phyloP scores from a whole-genome alignment of 1,140 invertebrate species.

The Heliconius congener region DNA sequence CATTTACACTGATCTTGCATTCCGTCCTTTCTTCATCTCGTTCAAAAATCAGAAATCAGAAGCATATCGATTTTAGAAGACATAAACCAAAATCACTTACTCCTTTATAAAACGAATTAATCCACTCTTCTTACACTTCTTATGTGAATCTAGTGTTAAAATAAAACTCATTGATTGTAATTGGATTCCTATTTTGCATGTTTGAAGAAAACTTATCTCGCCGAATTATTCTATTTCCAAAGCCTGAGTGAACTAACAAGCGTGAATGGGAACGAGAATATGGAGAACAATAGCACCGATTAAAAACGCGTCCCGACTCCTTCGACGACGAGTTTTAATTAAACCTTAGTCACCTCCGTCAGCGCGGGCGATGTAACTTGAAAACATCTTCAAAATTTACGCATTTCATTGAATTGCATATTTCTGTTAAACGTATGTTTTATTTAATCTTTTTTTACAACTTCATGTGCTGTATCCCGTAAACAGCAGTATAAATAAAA shows the following conservation, averaged over 20 bases:
- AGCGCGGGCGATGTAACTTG: not conserved
- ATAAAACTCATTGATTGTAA: not conserved
- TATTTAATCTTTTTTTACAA: too few relatives aligned
- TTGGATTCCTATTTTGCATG: constrained; percentile 1
- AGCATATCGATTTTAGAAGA: too few relatives aligned
- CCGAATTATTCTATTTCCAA: not conserved
- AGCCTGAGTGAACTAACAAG: not conserved
- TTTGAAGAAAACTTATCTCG: not conserved
- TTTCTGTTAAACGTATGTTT: too few relatives aligned
- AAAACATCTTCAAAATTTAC: not conserved
- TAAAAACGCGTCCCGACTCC: not conserved
- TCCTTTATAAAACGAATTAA: not conserved
- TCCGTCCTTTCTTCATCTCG: too few relatives aligned
- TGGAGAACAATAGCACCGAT: not conserved
- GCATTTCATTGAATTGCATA: not conserved
- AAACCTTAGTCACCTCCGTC: constrained; percentile 5
- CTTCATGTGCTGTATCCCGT: too few relatives aligned
- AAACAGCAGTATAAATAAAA: too few relatives aligned
- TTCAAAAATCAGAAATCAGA: too few relatives aligned
- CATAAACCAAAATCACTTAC: too few relatives aligned
- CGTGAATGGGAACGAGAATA: not conserved
- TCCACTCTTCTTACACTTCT: not conserved
- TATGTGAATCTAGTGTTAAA: not conserved
- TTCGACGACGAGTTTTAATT: constrained; percentile 1
- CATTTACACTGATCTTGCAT: too few relatives aligned